Conservation (phyloP, 1,140 invertebrate genomes). For the Formica exsecta region DNA sequence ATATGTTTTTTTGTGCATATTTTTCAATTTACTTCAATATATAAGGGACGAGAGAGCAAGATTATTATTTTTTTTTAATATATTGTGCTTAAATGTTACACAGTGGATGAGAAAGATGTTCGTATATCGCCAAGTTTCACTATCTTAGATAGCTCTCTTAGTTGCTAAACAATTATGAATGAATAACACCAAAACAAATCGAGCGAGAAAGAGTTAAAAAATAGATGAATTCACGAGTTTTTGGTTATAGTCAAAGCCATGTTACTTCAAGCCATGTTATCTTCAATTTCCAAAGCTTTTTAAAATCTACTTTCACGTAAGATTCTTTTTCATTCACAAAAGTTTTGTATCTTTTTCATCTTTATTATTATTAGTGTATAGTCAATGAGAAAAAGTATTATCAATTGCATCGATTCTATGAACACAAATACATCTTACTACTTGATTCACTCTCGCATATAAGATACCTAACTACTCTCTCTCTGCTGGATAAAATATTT, state of each 20-base stretch:
- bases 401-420: not conserved
- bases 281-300: not conserved
- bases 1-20: constrained; percentile 30
- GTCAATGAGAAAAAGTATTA: not conserved
- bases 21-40: constrained; percentile 31
- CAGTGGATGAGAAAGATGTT: constrained; percentile 36
- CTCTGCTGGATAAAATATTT: constrained; percentile 37
- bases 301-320: not conserved
- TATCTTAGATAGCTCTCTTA: constrained; percentile 1
- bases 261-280: not conserved
- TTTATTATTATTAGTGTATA: not conserved
- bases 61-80: constrained; percentile 22
- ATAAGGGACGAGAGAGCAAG: constrained; percentile 16
- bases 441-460: constrained; percentile 23
- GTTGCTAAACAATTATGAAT: constrained; percentile 19
- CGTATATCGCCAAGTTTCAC: constrained; percentile 4
- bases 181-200: constrained; percentile 13
- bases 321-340: not conserved
- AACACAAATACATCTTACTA: constrained; percentile 34
- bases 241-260: not conserved
- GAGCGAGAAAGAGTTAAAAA: constrained; percentile 30
- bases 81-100: constrained; percentile 38
- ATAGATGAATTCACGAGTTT: not conserved
- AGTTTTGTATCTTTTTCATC: too few relatives aligned
- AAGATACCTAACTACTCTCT: constrained; percentile 20